phyloP scores from a whole-genome alignment of 2,888 invertebrate genomes.

The Spodoptera exigua region DNA sequence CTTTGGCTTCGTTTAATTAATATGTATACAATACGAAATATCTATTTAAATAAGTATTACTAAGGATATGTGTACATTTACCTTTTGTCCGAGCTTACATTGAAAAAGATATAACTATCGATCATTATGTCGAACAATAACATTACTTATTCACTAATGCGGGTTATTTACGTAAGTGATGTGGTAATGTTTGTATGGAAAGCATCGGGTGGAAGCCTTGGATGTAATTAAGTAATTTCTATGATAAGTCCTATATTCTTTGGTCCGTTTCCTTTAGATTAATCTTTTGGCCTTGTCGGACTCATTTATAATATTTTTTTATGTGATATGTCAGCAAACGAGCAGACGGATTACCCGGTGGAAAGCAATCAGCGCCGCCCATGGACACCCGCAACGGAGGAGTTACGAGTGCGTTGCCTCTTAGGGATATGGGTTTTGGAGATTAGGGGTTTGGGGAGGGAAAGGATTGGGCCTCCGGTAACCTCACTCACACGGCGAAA shows the following conservation, averaged over 20 bases:
- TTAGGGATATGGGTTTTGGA: too few species aligned
- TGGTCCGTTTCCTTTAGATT: background rate
- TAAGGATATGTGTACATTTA: background rate
- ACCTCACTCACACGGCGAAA: too few species aligned
- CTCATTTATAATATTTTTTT: too few species aligned
- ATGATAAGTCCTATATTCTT: conserved; percentile 15
- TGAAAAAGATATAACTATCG: conserved; percentile 34
- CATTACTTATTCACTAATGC: conserved; percentile 47
- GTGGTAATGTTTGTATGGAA: conserved; percentile 24
- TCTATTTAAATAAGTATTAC: conserved; percentile 13
- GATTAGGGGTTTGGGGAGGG: too few species aligned
- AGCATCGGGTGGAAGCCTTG: conserved; percentile 2
- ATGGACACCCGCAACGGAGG: too few species aligned
- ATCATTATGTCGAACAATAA: conserved; percentile 40
- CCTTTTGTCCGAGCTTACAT: conserved; percentile 9
- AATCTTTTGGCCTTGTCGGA: too few species aligned
- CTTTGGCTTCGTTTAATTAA: too few species aligned
- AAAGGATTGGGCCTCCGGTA: too few species aligned
- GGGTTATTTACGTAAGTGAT: conserved; percentile 33
- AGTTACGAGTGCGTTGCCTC: too few species aligned
- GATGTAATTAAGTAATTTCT: conserved; percentile 17
- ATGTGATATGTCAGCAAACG: too few species aligned
- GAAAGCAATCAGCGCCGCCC: too few species aligned
- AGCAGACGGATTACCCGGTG: too few species aligned
- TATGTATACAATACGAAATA: conserved; percentile 4